Percentiles rank a stretch among this genome's conserved stretches.
Evolutionary conservation across 1,140 invertebrate species (phyloP).

Genomic region (Drosophila murphyi): DNA sequence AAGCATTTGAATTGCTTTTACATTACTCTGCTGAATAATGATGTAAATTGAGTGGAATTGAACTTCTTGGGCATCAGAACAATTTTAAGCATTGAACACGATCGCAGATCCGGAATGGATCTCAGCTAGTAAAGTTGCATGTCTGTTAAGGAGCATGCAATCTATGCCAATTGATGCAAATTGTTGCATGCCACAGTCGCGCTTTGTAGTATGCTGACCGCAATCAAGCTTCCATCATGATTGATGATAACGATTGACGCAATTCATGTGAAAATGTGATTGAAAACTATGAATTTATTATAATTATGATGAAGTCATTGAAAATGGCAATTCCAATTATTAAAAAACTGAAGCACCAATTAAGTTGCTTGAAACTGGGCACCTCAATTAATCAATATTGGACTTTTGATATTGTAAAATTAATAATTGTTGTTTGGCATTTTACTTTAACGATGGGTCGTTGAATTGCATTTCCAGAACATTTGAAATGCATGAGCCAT

Average conservation of each 20-base stretch:
- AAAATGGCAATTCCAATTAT: no score
- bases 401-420: no score
- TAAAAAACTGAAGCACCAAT: no score
- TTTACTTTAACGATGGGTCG: background rate
- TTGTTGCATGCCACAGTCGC: conserved; percentile 57
- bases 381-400: background rate
- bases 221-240: background rate
- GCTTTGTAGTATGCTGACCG: conserved; percentile 12
- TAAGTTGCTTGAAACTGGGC: background rate
- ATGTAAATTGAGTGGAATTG: conserved; percentile 10
- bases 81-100: background rate
- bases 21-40: background rate
- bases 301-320: no score
- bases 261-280: background rate
- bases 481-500: conserved; percentile 37
- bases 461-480: conserved; percentile 5
- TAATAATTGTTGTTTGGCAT: no score
- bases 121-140: conserved; percentile 16
- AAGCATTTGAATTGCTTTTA: background rate
- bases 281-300: background rate
- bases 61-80: conserved; percentile 22
- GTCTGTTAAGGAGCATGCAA: conserved; percentile 46
- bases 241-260: conserved; percentile 11
- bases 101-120: conserved; percentile 11
- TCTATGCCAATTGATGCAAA: conserved; percentile 62